Base-by-base conservation (phyloP, 2,888 invertebrate species). In the Atethmia centrago region DNA sequence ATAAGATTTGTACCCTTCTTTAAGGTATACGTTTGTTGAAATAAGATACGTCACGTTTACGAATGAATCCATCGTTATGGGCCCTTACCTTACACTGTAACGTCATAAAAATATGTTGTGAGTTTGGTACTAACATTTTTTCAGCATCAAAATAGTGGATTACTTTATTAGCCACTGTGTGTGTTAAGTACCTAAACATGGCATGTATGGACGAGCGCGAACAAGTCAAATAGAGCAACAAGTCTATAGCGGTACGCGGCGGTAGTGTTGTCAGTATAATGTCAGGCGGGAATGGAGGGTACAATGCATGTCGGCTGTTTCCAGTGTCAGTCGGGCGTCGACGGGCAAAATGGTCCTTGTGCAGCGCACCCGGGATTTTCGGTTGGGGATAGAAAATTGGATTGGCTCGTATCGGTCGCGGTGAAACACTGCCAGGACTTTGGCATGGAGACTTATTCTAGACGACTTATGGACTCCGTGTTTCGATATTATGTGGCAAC, bases 301-400 rank as follows among this genome's bases (percentile, higher is more conserved):
- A 93, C 92, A 93, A 92, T 93, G 89, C 88, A 90, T 88, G 88
- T 88, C 87, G 88, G 86, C 86, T 79, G 89, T 89, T 88, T 85
- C 77, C 88, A 87, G 89, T 85, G 88, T 89, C 90, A 90, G 87
- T 89, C 83, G 85, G 83, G 74, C 87, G 84, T 81, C 87, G 85
- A 83, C 88, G 88, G 88, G 90, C 88, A 88, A 91, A 90, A 93
- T 92, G 87, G 88, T 88, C 87, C 87, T 88, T 85, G 88, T 88
- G 85, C 87, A 88, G 84, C 75, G 89, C 87, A 79, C 85, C 79
- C 86, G 77, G 87, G 89, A 92, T 92, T 92, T 94, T 92, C 90
- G 89, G 90, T 87, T 85, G 84, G 87, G 86, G 85, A 91, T 86
- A 90, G 91, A 90, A 93, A 94, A 95, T 95, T 93, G 92, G 91